Evolutionary conservation across 2,113 vertebrate genomes (phyloP), one percentile per base, ranked within the genome.

Genomic region (Leucosticte australis): DNA sequence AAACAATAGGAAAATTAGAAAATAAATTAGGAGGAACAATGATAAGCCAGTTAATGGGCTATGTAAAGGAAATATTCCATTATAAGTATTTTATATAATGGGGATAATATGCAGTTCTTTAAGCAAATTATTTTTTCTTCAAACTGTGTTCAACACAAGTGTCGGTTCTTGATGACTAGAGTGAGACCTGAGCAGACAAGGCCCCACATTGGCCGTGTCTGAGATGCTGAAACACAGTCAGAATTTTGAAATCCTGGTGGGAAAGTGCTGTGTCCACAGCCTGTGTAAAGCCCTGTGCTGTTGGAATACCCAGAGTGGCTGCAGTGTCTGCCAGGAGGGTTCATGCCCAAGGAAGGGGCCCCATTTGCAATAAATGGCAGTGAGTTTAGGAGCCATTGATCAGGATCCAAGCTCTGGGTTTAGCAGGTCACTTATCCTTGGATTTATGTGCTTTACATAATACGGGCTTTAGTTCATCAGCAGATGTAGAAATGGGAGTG

Each of bases 281-380:
- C 49, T 20, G 20, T 22, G 0, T 49, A 7, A 39, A 23, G 59
- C n/a, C 41, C 62, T 14, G 6, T 86, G 78, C 71, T 4, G 2
- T 0, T 57, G 94, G 69, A 42, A 49, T 11, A 3, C 8, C 16
- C 0, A 0, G 74, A 24, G 50, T 1, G 4, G 1, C 23, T 15
- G 80, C 47, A 67, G 68, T 10, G 3, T 6, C 63, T 87, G 71
- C 86, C 65, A 24, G 76, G 49, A 21, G 53, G 64, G 13, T 6
- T 20, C 12, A 1, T 60, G 59, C 77, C 87, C 26, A 2, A 5
- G 93, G 18, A 27, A 49, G 46, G 63, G 75, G 20, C 28, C 50
- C 60, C 13, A 0, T 31, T 33, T 57, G 44, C 82, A 31, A 0
- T 31, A 11, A 2, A 1, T 26, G 60, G 52, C 57, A 23, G 10